phyloP scores from a whole-genome alignment of 2,113 vertebrate genomes.

The Bettongia penicillata region DNA sequence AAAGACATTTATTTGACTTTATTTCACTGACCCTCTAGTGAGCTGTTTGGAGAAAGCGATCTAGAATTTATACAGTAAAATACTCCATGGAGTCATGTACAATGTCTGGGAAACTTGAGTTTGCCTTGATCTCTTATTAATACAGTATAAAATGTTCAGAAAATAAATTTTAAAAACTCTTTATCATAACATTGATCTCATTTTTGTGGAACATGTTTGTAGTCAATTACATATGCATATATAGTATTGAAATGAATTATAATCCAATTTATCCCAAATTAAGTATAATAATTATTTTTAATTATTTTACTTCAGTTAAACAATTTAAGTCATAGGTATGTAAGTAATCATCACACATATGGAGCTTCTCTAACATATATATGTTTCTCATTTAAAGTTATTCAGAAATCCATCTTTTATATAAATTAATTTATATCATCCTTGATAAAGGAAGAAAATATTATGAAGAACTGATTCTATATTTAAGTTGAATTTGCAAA shows the following conservation, averaged over 20 bases:
- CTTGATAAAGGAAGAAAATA: background rate
- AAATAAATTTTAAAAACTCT: slow-evolving; percentile 18
- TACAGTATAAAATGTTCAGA: slow-evolving; percentile 33
- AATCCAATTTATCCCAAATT: background rate
- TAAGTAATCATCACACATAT: background rate
- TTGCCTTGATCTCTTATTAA: slow-evolving; percentile 45
- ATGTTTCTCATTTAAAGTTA: background rate
- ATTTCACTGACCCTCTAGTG: slow-evolving; percentile 52
- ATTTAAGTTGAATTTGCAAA: background rate
- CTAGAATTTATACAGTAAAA: slow-evolving; percentile 58
- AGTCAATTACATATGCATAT: background rate
- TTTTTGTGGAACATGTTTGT: background rate
- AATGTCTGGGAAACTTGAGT: slow-evolving; percentile 44
- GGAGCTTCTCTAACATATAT: background rate
- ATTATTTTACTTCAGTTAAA: background rate
- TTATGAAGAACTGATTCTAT: no score
- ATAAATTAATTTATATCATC: background rate
- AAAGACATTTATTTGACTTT: slow-evolving; percentile 66
- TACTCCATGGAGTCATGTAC: slow-evolving; percentile 1
- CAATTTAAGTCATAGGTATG: background rate
- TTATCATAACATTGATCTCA: background rate
- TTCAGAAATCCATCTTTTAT: background rate
- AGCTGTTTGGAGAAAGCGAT: slow-evolving; percentile 55
- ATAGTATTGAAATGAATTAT: background rate
- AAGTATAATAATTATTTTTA: background rate